A percentile compares a stretch with the other conserved stretches of the same genome.
Conservation (phyloP, 2,113 vertebrate genomes). For the Phodopus roborovskii region DNA sequence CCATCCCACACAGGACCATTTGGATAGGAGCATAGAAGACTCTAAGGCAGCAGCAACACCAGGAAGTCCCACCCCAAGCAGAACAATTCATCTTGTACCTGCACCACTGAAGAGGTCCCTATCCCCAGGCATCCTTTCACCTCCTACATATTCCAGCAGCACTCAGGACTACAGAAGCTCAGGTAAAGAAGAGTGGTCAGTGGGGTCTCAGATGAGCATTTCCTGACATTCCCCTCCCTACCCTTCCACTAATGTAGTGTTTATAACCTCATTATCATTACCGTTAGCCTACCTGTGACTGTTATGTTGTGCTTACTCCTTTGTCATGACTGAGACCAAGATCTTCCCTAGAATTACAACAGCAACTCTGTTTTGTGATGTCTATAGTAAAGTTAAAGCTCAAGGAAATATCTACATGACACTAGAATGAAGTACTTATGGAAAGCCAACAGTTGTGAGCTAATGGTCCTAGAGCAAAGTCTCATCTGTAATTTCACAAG, state of each 20-base stretch:
- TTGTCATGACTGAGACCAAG: too few species aligned
- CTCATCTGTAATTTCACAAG: background rate
- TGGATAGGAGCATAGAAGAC: background rate
- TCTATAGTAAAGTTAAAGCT: too few species aligned
- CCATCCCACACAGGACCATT: too few species aligned
- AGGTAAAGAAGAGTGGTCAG: background rate
- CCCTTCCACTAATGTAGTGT: background rate
- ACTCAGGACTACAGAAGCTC: background rate
- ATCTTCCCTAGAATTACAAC: background rate
- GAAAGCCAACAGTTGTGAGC: background rate
- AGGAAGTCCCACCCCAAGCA: background rate
- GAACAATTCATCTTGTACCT: background rate
- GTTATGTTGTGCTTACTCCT: background rate
- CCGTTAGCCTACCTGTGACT: background rate
- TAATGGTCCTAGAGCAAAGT: background rate
- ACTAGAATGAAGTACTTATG: background rate
- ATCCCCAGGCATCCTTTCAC: background rate
- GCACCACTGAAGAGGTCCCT: background rate
- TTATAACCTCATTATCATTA: background rate
- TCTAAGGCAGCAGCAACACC: background rate
- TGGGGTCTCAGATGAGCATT: background rate
- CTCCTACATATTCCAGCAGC: background rate
- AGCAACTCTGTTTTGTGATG: background rate
- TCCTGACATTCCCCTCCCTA: background rate
- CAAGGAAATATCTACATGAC: background rate